Evolutionary conservation across 1,140 invertebrate species (phyloP), one percentile per base, ranked within the genome.

Genomic region (Lepidurus couesii): DNA sequence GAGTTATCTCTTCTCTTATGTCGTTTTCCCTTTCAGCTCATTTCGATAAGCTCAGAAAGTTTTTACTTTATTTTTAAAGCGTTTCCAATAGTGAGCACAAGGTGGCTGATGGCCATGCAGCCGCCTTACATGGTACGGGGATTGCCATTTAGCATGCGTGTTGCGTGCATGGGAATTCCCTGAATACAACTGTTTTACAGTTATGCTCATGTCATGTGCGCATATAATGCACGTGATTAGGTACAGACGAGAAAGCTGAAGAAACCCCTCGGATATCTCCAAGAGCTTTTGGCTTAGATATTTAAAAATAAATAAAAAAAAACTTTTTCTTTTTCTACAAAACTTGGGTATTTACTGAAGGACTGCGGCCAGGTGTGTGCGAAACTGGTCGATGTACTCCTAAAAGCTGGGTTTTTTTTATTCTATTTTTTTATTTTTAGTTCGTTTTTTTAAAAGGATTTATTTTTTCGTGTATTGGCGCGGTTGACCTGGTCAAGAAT

Each of bases 181-280:
- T 65, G 53, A 65, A 65, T 65, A 65, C 53, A 65, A 65, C 16
- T 65, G 53, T 65, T 65, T 65, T 65, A 65, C 53, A 65, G 53
- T 65, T 65, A 65, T 65, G 53, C 53, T 65, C 53, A 65, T 65
- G 21, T 65, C 53, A 65, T 65, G 16, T 65, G 53, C 53, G 53
- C 21, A 65, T 65, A 65, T 65, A 65, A 65, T 65, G 53, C 53
- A 65, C 53, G 53, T 65, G 53, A 65, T 65, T 65, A n/a, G 16
- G 53, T 65, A 21, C 53, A 65, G 53, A 21, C 53, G 53, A 65
- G 53, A 65, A 65, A 65, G 53, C 13, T 65, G 4, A 65, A 65
- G 13, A 65, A 13, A 34, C 34, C 34, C 26, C 34, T 34, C 4
- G 34, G 34, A 34, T 34, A 34, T 34, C 34, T 34, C 34, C 34